These are phyloP conservation scores for Geopemphigus sp. DNA, from an alignment of 1,140 invertebrate genomes.

Conservation along the genomic window DNA sequence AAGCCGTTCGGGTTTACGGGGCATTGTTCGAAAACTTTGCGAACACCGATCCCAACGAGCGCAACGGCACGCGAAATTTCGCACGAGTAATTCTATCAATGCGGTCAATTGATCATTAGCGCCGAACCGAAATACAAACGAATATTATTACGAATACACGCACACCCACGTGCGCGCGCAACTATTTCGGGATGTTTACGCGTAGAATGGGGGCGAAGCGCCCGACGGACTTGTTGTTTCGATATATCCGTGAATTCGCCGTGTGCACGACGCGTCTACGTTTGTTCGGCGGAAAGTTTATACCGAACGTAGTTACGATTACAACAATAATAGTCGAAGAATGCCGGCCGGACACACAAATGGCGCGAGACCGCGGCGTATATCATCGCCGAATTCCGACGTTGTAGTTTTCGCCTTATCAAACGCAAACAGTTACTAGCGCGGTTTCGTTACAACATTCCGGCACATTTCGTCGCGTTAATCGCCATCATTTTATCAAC, in stretches of 20 bases:
- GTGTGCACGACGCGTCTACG: no score
- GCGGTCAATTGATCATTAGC: neutral
- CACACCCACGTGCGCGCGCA: neutral
- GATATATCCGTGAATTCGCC: neutral
- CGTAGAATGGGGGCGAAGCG: neutral
- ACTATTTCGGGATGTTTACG: conserved; percentile 20
- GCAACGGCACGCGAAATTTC: neutral
- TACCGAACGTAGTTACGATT: neutral
- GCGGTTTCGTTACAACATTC: no score
- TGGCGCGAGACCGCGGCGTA: no score
- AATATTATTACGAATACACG: no score
- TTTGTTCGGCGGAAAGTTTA: neutral
- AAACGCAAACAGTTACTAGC: no score
- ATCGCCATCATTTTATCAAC: no score
- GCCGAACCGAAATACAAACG: neutral
- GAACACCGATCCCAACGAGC: neutral
- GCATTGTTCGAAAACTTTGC: neutral
- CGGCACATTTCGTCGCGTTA: no score
- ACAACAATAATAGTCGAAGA: no score
- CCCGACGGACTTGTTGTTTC: neutral
- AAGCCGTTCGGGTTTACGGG: no score
- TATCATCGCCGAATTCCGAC: no score
- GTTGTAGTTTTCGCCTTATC: no score
- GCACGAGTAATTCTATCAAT: neutral
- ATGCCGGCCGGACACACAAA: no score